Conservation (phyloP, 2,113 vertebrate genomes). For the Ciconia boyciana region DNA sequence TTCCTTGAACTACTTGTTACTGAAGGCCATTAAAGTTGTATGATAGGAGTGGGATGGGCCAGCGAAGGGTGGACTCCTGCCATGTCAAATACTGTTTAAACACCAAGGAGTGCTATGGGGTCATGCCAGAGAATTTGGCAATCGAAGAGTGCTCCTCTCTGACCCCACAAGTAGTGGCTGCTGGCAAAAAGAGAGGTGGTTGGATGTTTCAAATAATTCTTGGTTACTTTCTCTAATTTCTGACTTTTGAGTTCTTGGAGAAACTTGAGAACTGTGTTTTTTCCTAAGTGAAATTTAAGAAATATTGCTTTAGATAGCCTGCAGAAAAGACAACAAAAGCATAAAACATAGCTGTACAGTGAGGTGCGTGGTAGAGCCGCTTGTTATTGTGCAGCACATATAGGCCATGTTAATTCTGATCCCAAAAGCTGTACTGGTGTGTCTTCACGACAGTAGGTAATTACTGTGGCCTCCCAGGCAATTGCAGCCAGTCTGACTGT, state of each 20-base stretch:
- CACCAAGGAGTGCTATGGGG: fast-evolving
- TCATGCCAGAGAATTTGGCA: not conserved
- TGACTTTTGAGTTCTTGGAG: not conserved
- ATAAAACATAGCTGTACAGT: not conserved
- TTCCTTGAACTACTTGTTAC: not conserved
- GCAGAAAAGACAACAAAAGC: not conserved
- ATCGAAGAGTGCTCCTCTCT: not conserved
- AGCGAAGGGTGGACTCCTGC: not conserved
- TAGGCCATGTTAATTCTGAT: not conserved
- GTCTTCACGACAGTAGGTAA: not conserved
- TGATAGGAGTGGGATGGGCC: not conserved
- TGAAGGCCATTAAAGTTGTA: not conserved
- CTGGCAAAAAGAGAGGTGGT: not conserved
- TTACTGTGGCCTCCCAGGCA: not conserved
- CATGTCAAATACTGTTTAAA: not conserved
- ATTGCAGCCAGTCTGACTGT: not conserved
- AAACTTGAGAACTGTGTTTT: not conserved
- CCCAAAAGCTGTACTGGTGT: not conserved
- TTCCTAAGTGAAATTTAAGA: not conserved
- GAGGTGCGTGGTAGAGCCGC: not conserved
- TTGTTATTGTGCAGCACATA: not conserved
- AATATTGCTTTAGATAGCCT: not conserved
- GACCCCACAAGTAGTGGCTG: not conserved
- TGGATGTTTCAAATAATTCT: not conserved
- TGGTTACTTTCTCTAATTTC: not conserved